phyloP scores from a whole-genome alignment of 2,888 invertebrate genomes.

The Daptonema setosum region DNA sequence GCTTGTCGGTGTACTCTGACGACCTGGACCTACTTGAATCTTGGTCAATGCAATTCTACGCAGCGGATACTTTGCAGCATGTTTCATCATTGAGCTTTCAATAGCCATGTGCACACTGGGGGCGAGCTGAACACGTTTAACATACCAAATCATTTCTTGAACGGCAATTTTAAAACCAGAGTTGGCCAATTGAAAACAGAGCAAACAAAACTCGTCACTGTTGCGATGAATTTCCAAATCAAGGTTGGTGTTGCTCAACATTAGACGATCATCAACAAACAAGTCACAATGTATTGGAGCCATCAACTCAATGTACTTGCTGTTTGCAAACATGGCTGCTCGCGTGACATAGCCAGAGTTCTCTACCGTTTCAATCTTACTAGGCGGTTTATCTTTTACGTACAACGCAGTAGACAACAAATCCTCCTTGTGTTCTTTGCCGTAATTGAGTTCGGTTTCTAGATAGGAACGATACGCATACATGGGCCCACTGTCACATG shows the following conservation, averaged over 20 bases:
- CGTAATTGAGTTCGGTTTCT: slow-evolving; percentile 2
- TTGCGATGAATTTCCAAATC: background rate
- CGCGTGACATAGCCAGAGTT: background rate
- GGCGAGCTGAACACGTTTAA: background rate
- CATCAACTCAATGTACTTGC: background rate
- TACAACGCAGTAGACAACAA: background rate
- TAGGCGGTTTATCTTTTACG: background rate
- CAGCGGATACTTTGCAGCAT: background rate
- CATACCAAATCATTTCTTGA: background rate
- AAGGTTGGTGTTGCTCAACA: background rate
- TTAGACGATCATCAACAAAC: background rate
- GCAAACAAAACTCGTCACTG: background rate
- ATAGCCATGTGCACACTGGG: background rate
- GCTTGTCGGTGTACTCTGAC: background rate
- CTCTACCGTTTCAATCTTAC: background rate
- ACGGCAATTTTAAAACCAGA: background rate
- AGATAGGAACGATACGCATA: slow-evolving; percentile 1
- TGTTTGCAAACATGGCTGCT: background rate
- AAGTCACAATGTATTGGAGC: background rate
- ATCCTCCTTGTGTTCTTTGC: background rate
- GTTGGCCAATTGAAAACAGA: background rate
- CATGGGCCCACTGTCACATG: slow-evolving; percentile 1
- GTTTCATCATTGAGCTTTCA: background rate
- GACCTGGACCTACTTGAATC: background rate
- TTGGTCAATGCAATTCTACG: background rate